Evolutionary conservation across 1,140 invertebrate species (phyloP).

Genomic region (Zaprionus nigranus): DNA sequence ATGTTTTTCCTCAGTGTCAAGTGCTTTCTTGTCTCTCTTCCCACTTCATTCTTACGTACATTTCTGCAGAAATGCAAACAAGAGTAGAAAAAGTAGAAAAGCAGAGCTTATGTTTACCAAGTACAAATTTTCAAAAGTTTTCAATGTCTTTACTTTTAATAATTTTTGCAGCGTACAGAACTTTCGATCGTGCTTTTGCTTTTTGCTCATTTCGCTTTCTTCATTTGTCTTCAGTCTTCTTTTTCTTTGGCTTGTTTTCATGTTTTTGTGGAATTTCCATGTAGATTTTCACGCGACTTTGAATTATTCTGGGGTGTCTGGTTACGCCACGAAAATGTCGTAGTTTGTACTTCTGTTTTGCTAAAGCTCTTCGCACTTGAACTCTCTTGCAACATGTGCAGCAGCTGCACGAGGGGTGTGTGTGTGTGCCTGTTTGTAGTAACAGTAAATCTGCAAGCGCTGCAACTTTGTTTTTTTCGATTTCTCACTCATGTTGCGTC

Average conservation of each 20-base stretch:
- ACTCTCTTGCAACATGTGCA: constrained; percentile 41
- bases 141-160: constrained; percentile 60
- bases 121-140: constrained; percentile 65
- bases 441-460: constrained; percentile 17
- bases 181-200: constrained; percentile 43
- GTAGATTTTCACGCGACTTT: constrained; percentile 43
- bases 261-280: constrained; percentile 13
- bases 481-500: constrained; percentile 6
- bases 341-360: constrained; percentile 64
- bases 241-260: neutral
- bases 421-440: neutral
- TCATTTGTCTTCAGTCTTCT: constrained; percentile 15
- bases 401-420: neutral
- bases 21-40: constrained; percentile 27
- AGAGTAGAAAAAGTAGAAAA: constrained; percentile 21
- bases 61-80: constrained; percentile 64
- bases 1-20: constrained; percentile 37
- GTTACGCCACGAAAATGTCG: neutral
- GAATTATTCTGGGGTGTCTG: constrained; percentile 24
- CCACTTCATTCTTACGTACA: constrained; percentile 7
- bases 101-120: constrained; percentile 57
- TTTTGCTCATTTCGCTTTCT: constrained; percentile 15
- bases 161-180: constrained; percentile 62
- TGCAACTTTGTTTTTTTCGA: constrained; percentile 25
- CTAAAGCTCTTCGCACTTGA: constrained; percentile 70